These are phyloP conservation scores for Antheraea pernyi DNA, from an alignment of 1,140 invertebrate species.

Conservation along the genomic window DNA sequence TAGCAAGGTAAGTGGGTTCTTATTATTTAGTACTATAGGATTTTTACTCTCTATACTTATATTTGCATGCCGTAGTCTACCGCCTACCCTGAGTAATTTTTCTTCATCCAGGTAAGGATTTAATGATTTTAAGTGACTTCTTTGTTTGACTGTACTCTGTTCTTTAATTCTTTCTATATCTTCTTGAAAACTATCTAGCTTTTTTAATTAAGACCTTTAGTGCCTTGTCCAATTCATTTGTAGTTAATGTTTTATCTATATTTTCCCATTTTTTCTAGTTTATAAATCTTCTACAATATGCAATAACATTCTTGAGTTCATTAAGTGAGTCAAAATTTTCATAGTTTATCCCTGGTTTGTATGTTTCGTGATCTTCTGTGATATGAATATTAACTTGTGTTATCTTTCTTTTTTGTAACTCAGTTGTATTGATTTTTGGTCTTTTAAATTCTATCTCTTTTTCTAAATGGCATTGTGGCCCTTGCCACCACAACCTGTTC, in stretches of 20 bases:
- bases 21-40: too few species aligned
- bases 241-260: neutral
- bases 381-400: neutral
- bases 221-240: slow-evolving; percentile 26
- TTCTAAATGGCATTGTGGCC: neutral
- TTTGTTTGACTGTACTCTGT: neutral
- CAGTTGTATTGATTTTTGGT: neutral
- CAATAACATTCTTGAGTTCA: neutral
- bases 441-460: neutral
- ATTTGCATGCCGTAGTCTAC: slow-evolving; percentile 7
- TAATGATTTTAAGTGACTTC: slow-evolving; percentile 12
- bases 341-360: too few species aligned
- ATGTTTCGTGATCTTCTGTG: too few species aligned
- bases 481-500: neutral
- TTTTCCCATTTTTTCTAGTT: neutral
- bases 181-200: slow-evolving; percentile 12
- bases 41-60: too few species aligned
- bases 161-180: slow-evolving; percentile 16
- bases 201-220: slow-evolving; percentile 14
- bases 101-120: slow-evolving; percentile 18
- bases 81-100: slow-evolving; percentile 11
- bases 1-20: too few species aligned
- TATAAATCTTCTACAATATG: slow-evolving; percentile 7
- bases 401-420: neutral
- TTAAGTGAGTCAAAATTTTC: neutral